Evolutionary conservation across 2,797 vertebrate species (phyloP).

Genomic region (Sebastes dallii): DNA sequence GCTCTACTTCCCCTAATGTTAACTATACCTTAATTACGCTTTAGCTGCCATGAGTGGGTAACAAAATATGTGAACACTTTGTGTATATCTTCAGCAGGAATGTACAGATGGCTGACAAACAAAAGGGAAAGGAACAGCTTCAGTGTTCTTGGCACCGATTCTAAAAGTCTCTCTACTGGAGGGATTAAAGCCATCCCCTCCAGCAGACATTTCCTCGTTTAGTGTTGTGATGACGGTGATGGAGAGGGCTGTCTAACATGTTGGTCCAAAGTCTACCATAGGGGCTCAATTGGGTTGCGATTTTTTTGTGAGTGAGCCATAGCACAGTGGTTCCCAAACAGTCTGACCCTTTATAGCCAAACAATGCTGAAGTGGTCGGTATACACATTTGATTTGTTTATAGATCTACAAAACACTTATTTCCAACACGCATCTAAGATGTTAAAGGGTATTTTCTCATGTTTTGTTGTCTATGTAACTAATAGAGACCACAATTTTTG

Average conservation of each 20-base stretch:
- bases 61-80: not conserved
- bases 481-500: no score
- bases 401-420: no score
- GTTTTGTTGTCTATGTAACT: no score
- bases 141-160: conserved; percentile 18
- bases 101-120: conserved; percentile 54
- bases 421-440: no score
- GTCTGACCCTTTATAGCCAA: not conserved
- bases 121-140: conserved; percentile 18
- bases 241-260: not conserved
- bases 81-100: conserved; percentile 8
- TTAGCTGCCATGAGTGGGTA: not conserved
- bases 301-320: not conserved
- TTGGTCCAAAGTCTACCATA: not conserved
- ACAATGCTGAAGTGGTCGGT: not conserved
- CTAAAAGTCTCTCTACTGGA: conserved; percentile 9
- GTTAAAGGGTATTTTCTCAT: no score
- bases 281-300: not conserved
- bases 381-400: not conserved
- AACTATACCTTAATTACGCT: not conserved
- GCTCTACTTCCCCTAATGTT: not conserved
- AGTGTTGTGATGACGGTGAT: conserved; percentile 1
- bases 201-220: conserved; percentile 20
- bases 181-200: conserved; percentile 33
- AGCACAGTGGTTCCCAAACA: not conserved